These are phyloP conservation scores for Cavia aperea DNA, from an alignment of 2,113 vertebrate genomes.

Conservation along the genomic window DNA sequence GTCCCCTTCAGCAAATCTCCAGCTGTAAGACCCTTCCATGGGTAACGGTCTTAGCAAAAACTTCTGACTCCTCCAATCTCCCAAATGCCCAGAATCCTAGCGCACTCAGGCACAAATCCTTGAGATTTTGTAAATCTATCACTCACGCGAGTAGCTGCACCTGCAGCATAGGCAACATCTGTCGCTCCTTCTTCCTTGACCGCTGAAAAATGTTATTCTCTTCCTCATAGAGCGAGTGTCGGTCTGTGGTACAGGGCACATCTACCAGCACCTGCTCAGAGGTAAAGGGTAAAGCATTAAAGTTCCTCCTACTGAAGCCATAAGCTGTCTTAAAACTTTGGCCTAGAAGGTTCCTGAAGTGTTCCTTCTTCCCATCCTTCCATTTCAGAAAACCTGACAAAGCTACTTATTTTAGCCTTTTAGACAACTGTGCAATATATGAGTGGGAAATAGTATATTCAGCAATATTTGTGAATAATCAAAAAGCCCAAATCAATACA, in stretches of 20 bases:
- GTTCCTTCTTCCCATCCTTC: neutral
- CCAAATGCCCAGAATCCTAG: neutral
- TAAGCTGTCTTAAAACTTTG: neutral
- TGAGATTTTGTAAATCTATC: neutral
- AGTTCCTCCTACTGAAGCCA: neutral
- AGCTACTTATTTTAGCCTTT: constrained; percentile 31
- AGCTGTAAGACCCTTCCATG: neutral
- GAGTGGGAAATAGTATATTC: neutral
- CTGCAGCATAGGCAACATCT: constrained; percentile 88
- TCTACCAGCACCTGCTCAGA: constrained; percentile 90
- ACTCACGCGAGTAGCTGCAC: constrained; percentile 90
- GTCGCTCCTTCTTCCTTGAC: constrained; percentile 83
- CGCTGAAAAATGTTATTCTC: constrained; percentile 93
- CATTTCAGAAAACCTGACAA: constrained; percentile 6
- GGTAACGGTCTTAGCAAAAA: neutral
- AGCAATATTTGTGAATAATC: neutral
- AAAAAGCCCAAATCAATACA: constrained; percentile 28
- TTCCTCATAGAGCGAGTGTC: constrained; percentile 87
- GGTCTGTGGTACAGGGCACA: constrained; percentile 93
- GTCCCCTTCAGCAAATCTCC: neutral
- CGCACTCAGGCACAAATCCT: neutral
- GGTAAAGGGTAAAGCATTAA: constrained; percentile 1
- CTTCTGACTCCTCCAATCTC: neutral
- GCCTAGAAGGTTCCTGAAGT: neutral
- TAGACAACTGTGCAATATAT: constrained; percentile 21